These are phyloP conservation scores for Bos indicus DNA, from an alignment of 2,113 vertebrate genomes.

Conservation along the genomic window DNA sequence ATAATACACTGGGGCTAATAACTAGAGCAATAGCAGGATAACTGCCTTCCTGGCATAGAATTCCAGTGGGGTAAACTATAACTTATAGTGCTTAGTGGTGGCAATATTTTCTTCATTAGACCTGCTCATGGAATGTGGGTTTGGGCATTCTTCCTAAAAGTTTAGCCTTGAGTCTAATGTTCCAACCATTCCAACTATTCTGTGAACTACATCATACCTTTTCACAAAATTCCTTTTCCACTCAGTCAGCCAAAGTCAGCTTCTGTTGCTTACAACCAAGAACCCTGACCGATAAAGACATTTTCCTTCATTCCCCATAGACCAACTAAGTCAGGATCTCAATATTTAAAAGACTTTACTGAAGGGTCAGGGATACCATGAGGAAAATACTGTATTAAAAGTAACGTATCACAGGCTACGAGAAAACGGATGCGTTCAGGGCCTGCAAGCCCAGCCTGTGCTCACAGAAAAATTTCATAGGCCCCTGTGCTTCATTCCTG, in stretches of 20 bases:
- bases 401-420: not conserved
- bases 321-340: not conserved
- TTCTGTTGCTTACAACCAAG: not conserved
- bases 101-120: not conserved
- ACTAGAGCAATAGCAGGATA: not conserved
- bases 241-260: not conserved
- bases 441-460: not conserved
- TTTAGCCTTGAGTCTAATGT: not conserved
- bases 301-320: not conserved
- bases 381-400: not conserved
- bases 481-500: not conserved
- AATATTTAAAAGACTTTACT: not conserved
- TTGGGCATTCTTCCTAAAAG: not conserved
- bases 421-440: not conserved
- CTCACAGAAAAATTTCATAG: not conserved
- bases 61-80: not conserved
- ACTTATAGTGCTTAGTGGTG: not conserved
- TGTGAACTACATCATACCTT: not conserved
- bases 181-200: not conserved
- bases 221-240: not conserved
- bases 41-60: not conserved
- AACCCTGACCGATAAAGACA: not conserved
- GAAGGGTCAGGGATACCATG: not conserved
- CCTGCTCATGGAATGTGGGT: not conserved
- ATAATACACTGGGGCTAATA: not conserved